These are phyloP conservation scores for Apamea sordens DNA, from an alignment of 2,888 invertebrate genomes.

Conservation along the genomic window DNA sequence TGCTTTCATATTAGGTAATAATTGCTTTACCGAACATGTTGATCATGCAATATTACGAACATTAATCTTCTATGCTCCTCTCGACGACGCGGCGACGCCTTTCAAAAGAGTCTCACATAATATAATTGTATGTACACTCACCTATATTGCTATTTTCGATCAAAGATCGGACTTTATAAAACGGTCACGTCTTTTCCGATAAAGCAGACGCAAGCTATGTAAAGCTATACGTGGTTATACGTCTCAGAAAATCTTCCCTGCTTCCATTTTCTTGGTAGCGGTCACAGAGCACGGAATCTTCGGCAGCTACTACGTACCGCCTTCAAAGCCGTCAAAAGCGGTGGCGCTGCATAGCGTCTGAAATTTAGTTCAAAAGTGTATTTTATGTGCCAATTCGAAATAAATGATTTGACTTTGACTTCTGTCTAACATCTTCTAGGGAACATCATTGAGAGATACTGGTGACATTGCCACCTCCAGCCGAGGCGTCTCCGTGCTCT, in stretches of 20 bases:
- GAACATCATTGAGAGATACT: neutral
- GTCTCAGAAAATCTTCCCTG: constrained; percentile 15
- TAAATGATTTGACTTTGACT: too few species aligned
- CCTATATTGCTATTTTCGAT: constrained; percentile 36
- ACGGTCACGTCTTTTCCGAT: constrained; percentile 27
- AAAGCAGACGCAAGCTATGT: constrained; percentile 15
- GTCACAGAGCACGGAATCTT: neutral
- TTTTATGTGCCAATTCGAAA: too few species aligned
- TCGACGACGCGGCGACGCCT: neutral
- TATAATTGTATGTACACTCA: constrained; percentile 16
- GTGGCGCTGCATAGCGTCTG: neutral
- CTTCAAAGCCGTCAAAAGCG: neutral
- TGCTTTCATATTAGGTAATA: neutral
- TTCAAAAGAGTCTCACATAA: neutral
- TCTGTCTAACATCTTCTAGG: neutral
- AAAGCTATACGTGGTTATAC: constrained; percentile 19
- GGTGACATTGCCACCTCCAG: neutral
- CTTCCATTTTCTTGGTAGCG: constrained; percentile 15
- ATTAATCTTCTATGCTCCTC: neutral
- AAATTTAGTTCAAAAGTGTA: neutral
- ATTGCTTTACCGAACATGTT: neutral
- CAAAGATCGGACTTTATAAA: constrained; percentile 24
- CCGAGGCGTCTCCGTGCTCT: neutral
- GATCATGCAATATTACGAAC: neutral
- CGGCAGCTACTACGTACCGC: neutral